Percentiles rank a stretch among this genome's conserved stretches.
Evolutionary conservation across 92 coral and sea anemone genomes (phyloP).

Genomic region (Zoanthus gigantus): DNA sequence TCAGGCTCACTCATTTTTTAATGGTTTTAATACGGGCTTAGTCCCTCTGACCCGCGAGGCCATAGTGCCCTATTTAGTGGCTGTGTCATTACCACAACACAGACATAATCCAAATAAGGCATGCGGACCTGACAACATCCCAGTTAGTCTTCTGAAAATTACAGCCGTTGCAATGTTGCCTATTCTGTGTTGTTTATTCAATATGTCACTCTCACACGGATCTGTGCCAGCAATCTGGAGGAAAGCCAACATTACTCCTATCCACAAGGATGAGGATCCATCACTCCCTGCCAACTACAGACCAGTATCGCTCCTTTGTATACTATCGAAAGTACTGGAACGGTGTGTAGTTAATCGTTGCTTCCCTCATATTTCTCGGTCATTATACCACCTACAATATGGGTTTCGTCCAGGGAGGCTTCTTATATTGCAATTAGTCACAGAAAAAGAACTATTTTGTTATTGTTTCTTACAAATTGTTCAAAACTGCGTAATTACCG

Average conservation of each 20-base stretch:
- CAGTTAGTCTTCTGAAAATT: slow-evolving; percentile 35
- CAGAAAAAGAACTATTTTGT: no score
- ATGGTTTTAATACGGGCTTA: no score
- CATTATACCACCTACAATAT: slow-evolving; percentile 34
- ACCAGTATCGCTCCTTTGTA: no score
- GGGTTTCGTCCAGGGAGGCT: slow-evolving; percentile 10
- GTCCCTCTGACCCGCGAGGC: no score
- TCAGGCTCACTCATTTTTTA: no score
- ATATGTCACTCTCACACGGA: not conserved
- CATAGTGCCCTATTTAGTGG: no score
- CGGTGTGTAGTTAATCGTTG: slow-evolving; percentile 40
- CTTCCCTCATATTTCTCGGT: slow-evolving; percentile 6
- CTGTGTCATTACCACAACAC: no score
- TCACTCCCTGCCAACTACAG: not conserved
- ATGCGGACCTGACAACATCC: slow-evolving; percentile 63
- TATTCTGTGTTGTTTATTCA: slow-evolving; percentile 52
- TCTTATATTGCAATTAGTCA: no score
- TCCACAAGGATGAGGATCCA: slow-evolving; percentile 57
- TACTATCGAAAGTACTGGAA: not conserved
- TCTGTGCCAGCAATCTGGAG: slow-evolving; percentile 60
- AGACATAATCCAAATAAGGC: slow-evolving; percentile 68
- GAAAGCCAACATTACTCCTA: slow-evolving; percentile 57
- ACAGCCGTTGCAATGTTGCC: slow-evolving; percentile 13
- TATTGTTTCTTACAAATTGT: no score
- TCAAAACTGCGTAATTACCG: no score